These are phyloP conservation scores for Florisuga fusca DNA, from an alignment of 2,797 vertebrate species.

Conservation along the genomic window DNA sequence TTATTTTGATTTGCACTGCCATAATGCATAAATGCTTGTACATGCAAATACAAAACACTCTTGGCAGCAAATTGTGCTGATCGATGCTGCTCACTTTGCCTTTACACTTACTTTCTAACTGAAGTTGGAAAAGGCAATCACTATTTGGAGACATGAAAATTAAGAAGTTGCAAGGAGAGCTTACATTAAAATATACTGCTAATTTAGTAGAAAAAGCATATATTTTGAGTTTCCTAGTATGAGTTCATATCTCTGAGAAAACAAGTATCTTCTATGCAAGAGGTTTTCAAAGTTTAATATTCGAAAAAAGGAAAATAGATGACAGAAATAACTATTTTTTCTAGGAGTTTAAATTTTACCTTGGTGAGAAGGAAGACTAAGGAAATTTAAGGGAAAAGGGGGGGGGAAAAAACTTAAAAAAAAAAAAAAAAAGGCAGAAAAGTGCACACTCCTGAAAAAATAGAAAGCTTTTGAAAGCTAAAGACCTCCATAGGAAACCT, in stretches of 20 bases:
- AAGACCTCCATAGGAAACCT: not conserved
- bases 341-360: slow-evolving; percentile 49
- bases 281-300: slow-evolving; percentile 57
- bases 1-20: slow-evolving; percentile 58
- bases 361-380: not conserved
- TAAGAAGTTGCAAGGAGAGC: slow-evolving; percentile 41
- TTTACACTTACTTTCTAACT: slow-evolving; percentile 50
- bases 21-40: slow-evolving; percentile 36
- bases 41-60: slow-evolving; percentile 59
- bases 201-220: slow-evolving; percentile 37
- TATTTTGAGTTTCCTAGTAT: not conserved
- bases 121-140: slow-evolving; percentile 58
- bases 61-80: slow-evolving; percentile 39
- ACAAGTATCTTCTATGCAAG: slow-evolving; percentile 55
- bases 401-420: not conserved
- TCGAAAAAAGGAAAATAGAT: slow-evolving; percentile 54
- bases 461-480: slow-evolving; percentile 24
- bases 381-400: not conserved
- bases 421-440: not conserved
- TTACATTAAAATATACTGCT: slow-evolving; percentile 55
- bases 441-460: slow-evolving; percentile 7
- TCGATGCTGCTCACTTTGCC: slow-evolving; percentile 7
- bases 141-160: slow-evolving; percentile 52
- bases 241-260: slow-evolving; percentile 53
- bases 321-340: slow-evolving; percentile 48